Evolutionary conservation across 2,888 invertebrate genomes (phyloP).

Genomic region (Tinea semifulvella): DNA sequence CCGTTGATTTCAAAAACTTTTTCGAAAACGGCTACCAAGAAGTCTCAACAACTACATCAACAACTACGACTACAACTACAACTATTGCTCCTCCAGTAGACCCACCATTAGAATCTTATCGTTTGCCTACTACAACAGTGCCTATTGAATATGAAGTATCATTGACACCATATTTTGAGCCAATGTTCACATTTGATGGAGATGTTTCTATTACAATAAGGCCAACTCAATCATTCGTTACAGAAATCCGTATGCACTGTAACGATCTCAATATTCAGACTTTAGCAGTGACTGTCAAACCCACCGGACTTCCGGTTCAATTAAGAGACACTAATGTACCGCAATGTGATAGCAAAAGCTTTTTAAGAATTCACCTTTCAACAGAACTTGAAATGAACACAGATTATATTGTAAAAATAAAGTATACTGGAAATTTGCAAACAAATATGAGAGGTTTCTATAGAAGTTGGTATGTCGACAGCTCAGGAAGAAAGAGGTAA

Average conservation of each 20-base stretch:
- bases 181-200: conserved; percentile 51
- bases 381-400: conserved; percentile 22
- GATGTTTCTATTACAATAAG: conserved; percentile 36
- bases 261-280: conserved; percentile 41
- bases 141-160: conserved; percentile 64
- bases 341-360: conserved; percentile 34
- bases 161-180: conserved; percentile 57
- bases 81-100: conserved; percentile 17
- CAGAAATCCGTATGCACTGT: conserved; percentile 46
- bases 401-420: conserved; percentile 70
- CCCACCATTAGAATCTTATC: conserved; percentile 37
- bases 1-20: conserved; percentile 32
- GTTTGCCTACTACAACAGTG: conserved; percentile 50
- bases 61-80: no score
- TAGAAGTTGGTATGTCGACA: conserved; percentile 75
- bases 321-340: conserved; percentile 23
- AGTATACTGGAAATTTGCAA: conserved; percentile 74
- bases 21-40: conserved; percentile 27
- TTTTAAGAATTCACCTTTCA: conserved; percentile 33
- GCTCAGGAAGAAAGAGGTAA: conserved; percentile 60
- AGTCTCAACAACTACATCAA: conserved; percentile 22
- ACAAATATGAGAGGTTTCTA: conserved; percentile 82
- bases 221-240: conserved; percentile 25
- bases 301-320: conserved; percentile 30
- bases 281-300: conserved; percentile 37